Evolutionary conservation across 1,140 invertebrate genomes (phyloP).

Genomic region (Subanguina moxae): DNA sequence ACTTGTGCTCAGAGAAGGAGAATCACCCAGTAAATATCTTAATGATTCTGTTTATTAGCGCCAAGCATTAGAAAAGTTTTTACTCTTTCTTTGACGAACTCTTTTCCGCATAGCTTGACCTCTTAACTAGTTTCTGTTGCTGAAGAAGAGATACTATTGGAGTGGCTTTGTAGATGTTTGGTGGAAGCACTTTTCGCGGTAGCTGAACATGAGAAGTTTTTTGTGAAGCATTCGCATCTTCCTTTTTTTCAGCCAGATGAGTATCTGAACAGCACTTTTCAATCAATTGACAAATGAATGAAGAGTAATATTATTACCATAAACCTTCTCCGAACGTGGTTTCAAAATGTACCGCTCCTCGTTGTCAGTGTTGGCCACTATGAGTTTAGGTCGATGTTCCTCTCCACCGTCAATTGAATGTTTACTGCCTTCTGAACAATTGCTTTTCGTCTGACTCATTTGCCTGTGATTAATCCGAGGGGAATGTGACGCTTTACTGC

Average conservation of each 20-base stretch:
- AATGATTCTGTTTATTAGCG: background rate
- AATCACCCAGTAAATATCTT: background rate
- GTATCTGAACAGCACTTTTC: conserved; percentile 7
- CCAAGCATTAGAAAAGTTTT: background rate
- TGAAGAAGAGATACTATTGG: conserved; percentile 19
- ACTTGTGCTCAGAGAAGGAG: background rate
- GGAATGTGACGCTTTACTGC: background rate
- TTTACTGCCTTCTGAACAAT: too few species aligned
- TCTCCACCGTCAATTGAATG: background rate
- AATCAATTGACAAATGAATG: too few species aligned
- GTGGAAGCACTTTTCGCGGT: conserved; percentile 20
- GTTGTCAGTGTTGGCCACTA: background rate
- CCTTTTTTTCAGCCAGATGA: background rate
- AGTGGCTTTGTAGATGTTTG: conserved; percentile 22
- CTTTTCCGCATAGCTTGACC: background rate
- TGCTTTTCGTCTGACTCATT: background rate
- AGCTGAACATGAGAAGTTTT: background rate
- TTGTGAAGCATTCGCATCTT: background rate
- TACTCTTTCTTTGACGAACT: background rate
- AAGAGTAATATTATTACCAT: background rate
- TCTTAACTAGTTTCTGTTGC: background rate
- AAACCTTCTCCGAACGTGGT: conserved; percentile 4
- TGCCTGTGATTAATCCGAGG: background rate
- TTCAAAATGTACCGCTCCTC: conserved; percentile 5
- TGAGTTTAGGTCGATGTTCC: background rate